These are phyloP conservation scores for Ornithoptera alexandrae DNA, from an alignment of 2,888 invertebrate species.

Conservation along the genomic window DNA sequence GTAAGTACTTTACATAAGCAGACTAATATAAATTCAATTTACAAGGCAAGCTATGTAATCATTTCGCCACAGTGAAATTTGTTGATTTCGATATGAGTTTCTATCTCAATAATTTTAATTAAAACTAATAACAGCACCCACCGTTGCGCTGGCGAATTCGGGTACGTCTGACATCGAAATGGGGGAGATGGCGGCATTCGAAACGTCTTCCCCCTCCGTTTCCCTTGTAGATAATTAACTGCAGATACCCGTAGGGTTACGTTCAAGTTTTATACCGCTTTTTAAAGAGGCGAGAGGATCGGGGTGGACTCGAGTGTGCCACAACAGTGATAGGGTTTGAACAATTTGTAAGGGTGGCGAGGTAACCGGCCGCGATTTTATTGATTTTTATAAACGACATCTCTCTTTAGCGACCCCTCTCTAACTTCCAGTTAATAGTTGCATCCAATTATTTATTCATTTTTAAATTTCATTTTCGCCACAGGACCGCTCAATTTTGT, in stretches of 20 bases:
- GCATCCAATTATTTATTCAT: conserved; percentile 31
- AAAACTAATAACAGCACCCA: conserved; percentile 71
- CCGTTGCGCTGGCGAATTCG: conserved; percentile 54
- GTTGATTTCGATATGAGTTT: conserved; percentile 17
- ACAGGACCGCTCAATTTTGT: background rate
- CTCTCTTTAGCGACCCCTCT: conserved; percentile 18
- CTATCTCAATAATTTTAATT: conserved; percentile 58
- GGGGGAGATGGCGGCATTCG: conserved; percentile 66
- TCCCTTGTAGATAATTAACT: conserved; percentile 74
- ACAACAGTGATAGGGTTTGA: conserved; percentile 63
- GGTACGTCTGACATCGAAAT: conserved; percentile 31
- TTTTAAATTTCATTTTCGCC: background rate
- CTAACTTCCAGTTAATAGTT: conserved; percentile 6
- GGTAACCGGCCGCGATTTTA: conserved; percentile 74
- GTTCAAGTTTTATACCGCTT: conserved; percentile 73
- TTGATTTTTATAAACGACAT: conserved; percentile 62
- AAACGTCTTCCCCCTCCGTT: conserved; percentile 60
- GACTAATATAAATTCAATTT: conserved; percentile 17
- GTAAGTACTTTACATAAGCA: background rate
- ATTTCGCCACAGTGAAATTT: background rate
- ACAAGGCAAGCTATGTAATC: conserved; percentile 7
- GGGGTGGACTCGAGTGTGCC: conserved; percentile 50
- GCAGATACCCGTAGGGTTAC: conserved; percentile 65
- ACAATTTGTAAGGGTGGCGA: conserved; percentile 71
- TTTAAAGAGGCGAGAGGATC: conserved; percentile 63